Conservation (phyloP, 2,797 vertebrate species). For the Cygnus olor region DNA sequence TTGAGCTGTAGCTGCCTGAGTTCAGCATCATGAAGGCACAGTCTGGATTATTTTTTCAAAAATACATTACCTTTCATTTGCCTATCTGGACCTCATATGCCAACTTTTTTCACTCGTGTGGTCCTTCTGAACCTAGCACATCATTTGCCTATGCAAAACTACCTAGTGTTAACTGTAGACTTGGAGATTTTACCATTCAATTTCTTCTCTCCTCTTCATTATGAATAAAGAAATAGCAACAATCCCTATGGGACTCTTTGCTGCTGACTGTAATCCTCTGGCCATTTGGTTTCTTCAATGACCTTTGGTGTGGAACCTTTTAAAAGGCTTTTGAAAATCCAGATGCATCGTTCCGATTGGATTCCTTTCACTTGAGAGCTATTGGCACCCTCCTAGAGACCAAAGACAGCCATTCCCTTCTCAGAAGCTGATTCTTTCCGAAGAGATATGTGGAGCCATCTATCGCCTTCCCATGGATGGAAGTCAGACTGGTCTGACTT, state of each 20-base stretch:
- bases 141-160: not conserved
- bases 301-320: not conserved
- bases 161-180: not conserved
- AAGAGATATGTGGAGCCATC: not conserved
- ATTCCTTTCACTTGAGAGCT: not conserved
- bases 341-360: accelerated
- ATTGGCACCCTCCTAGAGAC: not conserved
- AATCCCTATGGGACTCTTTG: too few relatives aligned
- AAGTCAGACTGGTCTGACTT: not conserved
- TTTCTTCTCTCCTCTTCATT: not conserved
- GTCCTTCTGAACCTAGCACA: not conserved
- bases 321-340: not conserved
- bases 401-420: accelerated
- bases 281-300: not conserved
- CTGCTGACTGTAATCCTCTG: not conserved
- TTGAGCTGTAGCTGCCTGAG: accelerated
- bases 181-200: not conserved
- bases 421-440: not conserved
- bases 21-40: not conserved
- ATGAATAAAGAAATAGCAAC: not conserved
- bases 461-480: not conserved
- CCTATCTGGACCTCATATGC: not conserved
- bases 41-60: not conserved
- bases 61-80: not conserved
- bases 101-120: not conserved